Evolutionary conservation across 2,888 invertebrate species (phyloP), one percentile per base, ranked within the genome.

Genomic region (Polietes domitor): DNA sequence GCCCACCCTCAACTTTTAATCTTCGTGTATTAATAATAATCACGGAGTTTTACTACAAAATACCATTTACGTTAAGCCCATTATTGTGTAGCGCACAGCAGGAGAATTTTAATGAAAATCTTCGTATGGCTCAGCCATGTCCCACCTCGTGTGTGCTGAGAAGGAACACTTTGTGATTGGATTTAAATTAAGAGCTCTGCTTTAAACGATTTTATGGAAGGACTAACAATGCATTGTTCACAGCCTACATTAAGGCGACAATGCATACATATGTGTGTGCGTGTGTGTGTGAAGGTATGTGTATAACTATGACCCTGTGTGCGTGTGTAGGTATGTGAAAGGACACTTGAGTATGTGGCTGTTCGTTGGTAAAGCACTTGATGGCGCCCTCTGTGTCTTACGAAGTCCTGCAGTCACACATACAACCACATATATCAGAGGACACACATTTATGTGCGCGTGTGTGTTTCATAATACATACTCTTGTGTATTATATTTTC

Each of bases 21-120:
- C 47, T 12, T n/a, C n/a, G 47, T n/a, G 1, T n/a, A 47, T 47
- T 47, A 47, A 47, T n/a, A 47, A 47, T n/a, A 47, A 47, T 47
- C 47, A 47, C 15, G 47, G 3, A n/a, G 47, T 12, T 7, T 5
- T 4, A 47, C 47, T n/a, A 47, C 47, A 47, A 47, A 47, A 47
- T n/a, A 3, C 47, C n/a, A 47, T 47, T 47, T 47, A 2, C n/a
- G n/a, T 5, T 47, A 47, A 47, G n/a, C n/a, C 1, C 12, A n/a
- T 47, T 47, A 12, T 47, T n/a, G 47, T 47, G 47, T n/a, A 32
- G 32, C 47, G 47, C 15, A 47, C 47, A 47, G 47, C 47, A n/a
- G 47, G 47, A 47, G 47, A 47, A 47, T 47, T 47, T 47, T 47
- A 47, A 47, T 47, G 47, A n/a, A 47, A 47, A 47, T n/a, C 47